Base-by-base conservation (phyloP, 2,113 vertebrate species). In the Meriones unguiculatus region DNA sequence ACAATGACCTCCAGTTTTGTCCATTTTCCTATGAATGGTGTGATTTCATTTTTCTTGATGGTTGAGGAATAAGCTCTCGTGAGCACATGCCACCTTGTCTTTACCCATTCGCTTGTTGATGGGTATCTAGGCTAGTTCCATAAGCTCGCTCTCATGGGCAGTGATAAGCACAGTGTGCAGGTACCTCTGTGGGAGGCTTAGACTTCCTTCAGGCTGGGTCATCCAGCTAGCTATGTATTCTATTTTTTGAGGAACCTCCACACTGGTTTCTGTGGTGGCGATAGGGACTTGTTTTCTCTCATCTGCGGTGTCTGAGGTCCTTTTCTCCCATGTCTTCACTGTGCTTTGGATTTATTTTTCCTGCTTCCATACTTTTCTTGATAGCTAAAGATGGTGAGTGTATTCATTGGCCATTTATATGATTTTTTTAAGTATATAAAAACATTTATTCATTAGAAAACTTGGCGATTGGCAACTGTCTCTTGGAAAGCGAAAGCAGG, bases 401-500 rank as follows among this genome's bases (percentile, higher is more conserved):
- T 22, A n/a, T 59, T n/a, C 24, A 24, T 32, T 80, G 52, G 18
- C 50, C 77, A 80, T 57, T 80, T 54, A 22, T 57, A 57, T 11
- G 18, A 46, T 46, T 46, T 46, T 46, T 46, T 46, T 46, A 93
- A 97, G 41, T 80, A 30, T 59, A 50, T 96, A 96, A 97, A 97
- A 95, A 78, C 30, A 93, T 97, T 98, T 98, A 97, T 97, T 97
- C 65, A 62, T 72, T 89, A 97, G 81, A 92, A 97, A 95, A 96
- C 50, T 52, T 65, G 69, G 57, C 64, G 35, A 85, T 0, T 38
- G 82, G 38, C 38, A 89, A 86, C 89, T 32, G 57, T 22, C n/a
- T 70, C 76, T 18, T 85, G 14, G n/a, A 38, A 12, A 94, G 32
- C 32, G 35, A 91, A 75, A 81, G 57, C 11, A n/a, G 62, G 5